These are phyloP conservation scores for Teleogryllus occipitalis DNA, from an alignment of 1,140 invertebrate genomes.

Conservation along the genomic window DNA sequence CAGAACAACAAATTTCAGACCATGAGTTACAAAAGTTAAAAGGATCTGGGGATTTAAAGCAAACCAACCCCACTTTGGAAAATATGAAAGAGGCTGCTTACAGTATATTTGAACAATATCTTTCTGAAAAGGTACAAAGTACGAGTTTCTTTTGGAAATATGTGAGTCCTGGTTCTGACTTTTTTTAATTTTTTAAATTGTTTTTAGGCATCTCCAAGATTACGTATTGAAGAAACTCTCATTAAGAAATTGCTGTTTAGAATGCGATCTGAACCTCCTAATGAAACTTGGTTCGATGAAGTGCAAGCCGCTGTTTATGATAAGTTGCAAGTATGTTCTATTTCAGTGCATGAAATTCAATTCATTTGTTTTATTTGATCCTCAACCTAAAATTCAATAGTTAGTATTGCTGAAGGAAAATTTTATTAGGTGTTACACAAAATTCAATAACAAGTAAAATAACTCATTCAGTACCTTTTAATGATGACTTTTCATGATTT, in stretches of 20 bases:
- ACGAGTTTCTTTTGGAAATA: neutral
- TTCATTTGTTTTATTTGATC: neutral
- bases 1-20: slow-evolving; percentile 64
- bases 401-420: too few relatives aligned
- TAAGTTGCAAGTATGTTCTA: slow-evolving; percentile 46
- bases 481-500: too few relatives aligned
- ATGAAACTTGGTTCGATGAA: slow-evolving; percentile 78
- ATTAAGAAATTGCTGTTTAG: slow-evolving; percentile 54
- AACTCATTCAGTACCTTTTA: too few relatives aligned
- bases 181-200: neutral
- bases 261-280: slow-evolving; percentile 52
- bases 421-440: too few relatives aligned
- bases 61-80: slow-evolving; percentile 40
- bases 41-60: slow-evolving; percentile 30
- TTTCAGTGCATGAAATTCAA: neutral
- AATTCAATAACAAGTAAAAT: too few relatives aligned
- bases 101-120: slow-evolving; percentile 75
- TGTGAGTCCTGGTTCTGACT: neutral
- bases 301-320: slow-evolving; percentile 62
- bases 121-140: slow-evolving; percentile 57
- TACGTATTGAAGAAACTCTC: slow-evolving; percentile 56
- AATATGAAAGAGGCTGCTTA: slow-evolving; percentile 64
- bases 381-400: too few relatives aligned
- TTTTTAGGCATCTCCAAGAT: slow-evolving; percentile 48
- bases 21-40: slow-evolving; percentile 46